phyloP scores from a whole-genome alignment of 2,113 vertebrate species.

The Oplegnathus fasciatus region DNA sequence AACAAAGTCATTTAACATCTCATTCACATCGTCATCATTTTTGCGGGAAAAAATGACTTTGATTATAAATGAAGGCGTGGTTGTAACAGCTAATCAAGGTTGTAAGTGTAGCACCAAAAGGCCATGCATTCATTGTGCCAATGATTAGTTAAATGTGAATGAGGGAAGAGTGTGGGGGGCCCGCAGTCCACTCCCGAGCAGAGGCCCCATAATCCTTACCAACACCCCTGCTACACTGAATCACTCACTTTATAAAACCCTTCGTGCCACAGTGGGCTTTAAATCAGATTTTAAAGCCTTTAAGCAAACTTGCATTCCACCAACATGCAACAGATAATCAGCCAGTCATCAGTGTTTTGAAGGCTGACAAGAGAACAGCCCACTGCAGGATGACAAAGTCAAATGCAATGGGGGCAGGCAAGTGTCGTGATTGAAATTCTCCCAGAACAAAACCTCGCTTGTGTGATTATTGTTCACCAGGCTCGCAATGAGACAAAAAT shows the following conservation, averaged over 20 bases:
- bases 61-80: background rate
- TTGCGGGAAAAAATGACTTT: no score
- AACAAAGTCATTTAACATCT: no score
- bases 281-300: conserved; percentile 14
- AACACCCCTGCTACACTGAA: conserved; percentile 3
- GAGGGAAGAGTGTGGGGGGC: background rate
- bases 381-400: conserved; percentile 66
- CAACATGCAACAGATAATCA: conserved; percentile 25
- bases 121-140: background rate
- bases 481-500: conserved; percentile 73
- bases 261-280: conserved; percentile 1
- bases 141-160: background rate
- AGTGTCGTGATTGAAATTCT: conserved; percentile 73
- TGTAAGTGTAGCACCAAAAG: background rate
- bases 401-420: conserved; percentile 40
- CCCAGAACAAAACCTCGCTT: conserved; percentile 76
- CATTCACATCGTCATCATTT: no score
- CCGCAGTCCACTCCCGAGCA: background rate
- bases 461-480: conserved; percentile 73
- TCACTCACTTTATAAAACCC: background rate
- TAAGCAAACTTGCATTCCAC: conserved; percentile 34
- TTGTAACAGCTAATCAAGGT: background rate
- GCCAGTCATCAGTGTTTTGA: conserved; percentile 16
- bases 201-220: conserved; percentile 2
- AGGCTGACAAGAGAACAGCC: conserved; percentile 28